Evolutionary conservation across 2,888 invertebrate species (phyloP), one percentile per base, ranked within the genome.

Genomic region (Eupsilia transversa): DNA sequence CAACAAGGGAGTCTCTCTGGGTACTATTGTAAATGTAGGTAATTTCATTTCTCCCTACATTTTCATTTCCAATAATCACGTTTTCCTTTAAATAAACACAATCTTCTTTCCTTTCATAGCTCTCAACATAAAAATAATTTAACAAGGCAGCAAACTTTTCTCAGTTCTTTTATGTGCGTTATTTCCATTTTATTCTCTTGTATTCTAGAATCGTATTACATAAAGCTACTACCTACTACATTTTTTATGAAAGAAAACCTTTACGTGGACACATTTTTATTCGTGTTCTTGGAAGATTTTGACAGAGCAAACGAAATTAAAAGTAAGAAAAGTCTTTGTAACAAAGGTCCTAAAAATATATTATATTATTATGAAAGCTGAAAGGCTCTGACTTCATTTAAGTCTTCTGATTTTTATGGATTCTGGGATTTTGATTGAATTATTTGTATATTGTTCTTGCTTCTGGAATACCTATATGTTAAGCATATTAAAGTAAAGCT

Each of bases 91-190:
- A 82, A 82, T 76, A 82, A 86, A 77, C 69, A 76, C 61, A 77
- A 75, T 84, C 41, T 79, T 70, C 38, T 83, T 83, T 70, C 75
- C 61, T 68, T 80, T 77, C 76, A 71, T 74, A 74, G 72, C 80
- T 82, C 74, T 85, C 75, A 79, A 73, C 80, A 79, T 84, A 83
- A 82, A 77, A 85, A 85, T 85, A 79, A 83, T 86, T 84, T 84
- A 85, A 84, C 79, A 75, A 73, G 67, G 74, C 67, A 80, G 66
- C 59, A 66, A 82, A 83, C 60, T 83, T 86, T 77, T 82, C 69
- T 65, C 76, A 67, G 77, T 83, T 86, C 73, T 78, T 80, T 82
- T 78, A 80, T 79, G 72, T 82, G 49, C 80, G 80, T 80, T 89
- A 76, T 86, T 87, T 86, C 78, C 81, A 85, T 87, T 88, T 79